Percentiles rank a stretch among this genome's conserved stretches.
These are phyloP conservation scores for Vanessa tameamea DNA, from an alignment of 1,140 invertebrate genomes.

Conservation along the genomic window DNA sequence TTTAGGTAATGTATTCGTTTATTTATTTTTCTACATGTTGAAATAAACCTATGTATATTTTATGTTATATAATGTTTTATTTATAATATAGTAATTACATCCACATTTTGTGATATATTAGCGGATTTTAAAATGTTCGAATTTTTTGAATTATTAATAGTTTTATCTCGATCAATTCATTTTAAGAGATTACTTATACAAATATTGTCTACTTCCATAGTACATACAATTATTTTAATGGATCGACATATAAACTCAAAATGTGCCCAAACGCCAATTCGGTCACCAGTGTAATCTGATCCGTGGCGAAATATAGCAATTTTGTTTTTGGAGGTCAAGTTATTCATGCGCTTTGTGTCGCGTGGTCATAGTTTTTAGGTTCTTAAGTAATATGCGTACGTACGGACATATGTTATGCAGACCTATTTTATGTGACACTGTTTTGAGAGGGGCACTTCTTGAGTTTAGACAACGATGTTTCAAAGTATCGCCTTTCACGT, in stretches of 20 bases:
- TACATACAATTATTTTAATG: constrained; percentile 38
- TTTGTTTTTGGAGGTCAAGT: too few relatives aligned
- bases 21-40: neutral
- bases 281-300: too few relatives aligned
- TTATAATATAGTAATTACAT: neutral
- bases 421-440: too few relatives aligned
- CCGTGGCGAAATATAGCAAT: too few relatives aligned
- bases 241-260: too few relatives aligned
- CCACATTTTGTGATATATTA: constrained; percentile 5
- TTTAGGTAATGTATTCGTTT: constrained; percentile 4
- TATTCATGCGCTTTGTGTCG: too few relatives aligned
- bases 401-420: too few relatives aligned
- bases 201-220: constrained; percentile 67
- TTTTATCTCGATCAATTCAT: constrained; percentile 7
- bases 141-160: constrained; percentile 3
- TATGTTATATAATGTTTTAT: neutral
- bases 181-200: constrained; percentile 50
- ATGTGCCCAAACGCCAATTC: too few relatives aligned
- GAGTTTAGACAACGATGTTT: neutral
- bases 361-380: too few relatives aligned
- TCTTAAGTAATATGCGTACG: too few relatives aligned
- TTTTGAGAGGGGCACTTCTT: too few relatives aligned
- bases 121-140: constrained; percentile 5
- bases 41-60: constrained; percentile 8
- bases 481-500: constrained; percentile 19